Conservation (phyloP, 2,797 vertebrate species). For the Apogon hyalosoma region DNA sequence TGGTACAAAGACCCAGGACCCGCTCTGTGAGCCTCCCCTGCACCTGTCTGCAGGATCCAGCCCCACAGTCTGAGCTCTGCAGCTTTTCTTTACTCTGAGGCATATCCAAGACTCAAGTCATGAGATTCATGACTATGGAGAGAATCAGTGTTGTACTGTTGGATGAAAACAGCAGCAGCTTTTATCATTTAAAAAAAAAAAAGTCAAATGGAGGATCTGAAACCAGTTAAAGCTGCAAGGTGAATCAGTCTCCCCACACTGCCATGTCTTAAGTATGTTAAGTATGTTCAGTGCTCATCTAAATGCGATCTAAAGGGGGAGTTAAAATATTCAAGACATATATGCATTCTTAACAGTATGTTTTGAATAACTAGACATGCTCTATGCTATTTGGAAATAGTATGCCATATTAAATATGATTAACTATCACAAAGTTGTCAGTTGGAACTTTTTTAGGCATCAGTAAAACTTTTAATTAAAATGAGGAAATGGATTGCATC, state of each 20-base stretch:
- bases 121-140: conserved; percentile 24
- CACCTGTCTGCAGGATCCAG: conserved; percentile 54
- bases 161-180: conserved; percentile 8
- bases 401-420: conserved; percentile 25
- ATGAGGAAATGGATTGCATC: conserved; percentile 1
- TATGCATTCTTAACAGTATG: neutral
- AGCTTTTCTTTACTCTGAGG: conserved; percentile 22
- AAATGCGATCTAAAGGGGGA: conserved; percentile 11
- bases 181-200: conserved; percentile 20
- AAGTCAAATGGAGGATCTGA: conserved; percentile 20
- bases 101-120: conserved; percentile 30
- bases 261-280: too few species aligned
- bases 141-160: conserved; percentile 2
- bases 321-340: neutral
- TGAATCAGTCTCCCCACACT: too few species aligned
- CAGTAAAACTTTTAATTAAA: conserved; percentile 2
- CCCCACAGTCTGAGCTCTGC: conserved; percentile 24
- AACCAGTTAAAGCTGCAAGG: neutral
- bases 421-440: conserved; percentile 7
- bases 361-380: neutral
- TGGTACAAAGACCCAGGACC: conserved; percentile 42
- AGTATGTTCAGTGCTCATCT: neutral
- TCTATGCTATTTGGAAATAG: conserved; percentile 35
- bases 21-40: conserved; percentile 32
- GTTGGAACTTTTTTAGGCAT: neutral